These are phyloP conservation scores for Hyperoodon ampullatus DNA, from an alignment of 2,113 vertebrate genomes.

Conservation along the genomic window DNA sequence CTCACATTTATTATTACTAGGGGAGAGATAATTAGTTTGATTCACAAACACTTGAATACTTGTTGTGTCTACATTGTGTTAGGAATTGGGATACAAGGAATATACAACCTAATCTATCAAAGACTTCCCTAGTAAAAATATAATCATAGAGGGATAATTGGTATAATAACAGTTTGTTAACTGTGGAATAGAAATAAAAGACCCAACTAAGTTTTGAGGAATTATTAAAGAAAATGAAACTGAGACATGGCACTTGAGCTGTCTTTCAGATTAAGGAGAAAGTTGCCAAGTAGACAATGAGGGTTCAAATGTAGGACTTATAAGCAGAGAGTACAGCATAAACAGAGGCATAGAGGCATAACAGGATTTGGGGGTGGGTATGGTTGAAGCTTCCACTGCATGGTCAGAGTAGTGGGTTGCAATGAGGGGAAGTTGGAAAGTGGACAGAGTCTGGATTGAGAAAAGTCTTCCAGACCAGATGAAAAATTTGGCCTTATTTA, in stretches of 20 bases:
- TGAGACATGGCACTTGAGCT: background rate
- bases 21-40: background rate
- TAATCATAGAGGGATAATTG: background rate
- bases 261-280: background rate
- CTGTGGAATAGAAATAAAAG: background rate
- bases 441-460: background rate
- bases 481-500: background rate
- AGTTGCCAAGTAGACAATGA: background rate
- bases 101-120: background rate
- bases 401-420: background rate
- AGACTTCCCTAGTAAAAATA: background rate
- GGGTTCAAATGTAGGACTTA: background rate
- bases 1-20: background rate
- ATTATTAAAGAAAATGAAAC: constrained; percentile 10
- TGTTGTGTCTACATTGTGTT: background rate
- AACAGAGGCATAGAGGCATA: background rate
- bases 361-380: background rate
- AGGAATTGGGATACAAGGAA: background rate
- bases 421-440: background rate
- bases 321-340: background rate
- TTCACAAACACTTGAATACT: constrained; percentile 3
- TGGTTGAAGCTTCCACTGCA: background rate
- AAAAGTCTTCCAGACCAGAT: background rate
- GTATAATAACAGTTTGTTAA: background rate
- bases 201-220: background rate